Conservation (phyloP, 2,113 vertebrate genomes). For the Triplophysa rosa region DNA sequence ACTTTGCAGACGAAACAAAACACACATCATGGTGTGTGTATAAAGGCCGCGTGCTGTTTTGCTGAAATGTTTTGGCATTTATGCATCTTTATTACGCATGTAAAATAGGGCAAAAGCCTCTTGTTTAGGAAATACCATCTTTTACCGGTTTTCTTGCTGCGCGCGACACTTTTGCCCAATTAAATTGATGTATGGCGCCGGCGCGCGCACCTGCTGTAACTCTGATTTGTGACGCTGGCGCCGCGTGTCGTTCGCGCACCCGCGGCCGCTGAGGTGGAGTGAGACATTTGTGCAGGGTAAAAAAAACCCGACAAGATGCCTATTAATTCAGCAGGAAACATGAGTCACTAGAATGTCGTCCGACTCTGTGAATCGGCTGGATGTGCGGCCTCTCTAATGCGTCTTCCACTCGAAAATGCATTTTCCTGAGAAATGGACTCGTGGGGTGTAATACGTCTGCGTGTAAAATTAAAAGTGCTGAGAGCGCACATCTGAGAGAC, state of each 20-base stretch:
- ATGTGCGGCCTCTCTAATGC: background rate
- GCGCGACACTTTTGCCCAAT: constrained; percentile 43
- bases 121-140: constrained; percentile 28
- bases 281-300: background rate
- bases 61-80: background rate
- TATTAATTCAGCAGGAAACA: background rate
- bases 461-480: constrained; percentile 12
- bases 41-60: background rate
- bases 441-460: background rate
- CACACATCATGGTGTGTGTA: background rate
- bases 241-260: background rate
- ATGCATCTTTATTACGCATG: background rate
- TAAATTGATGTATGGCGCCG: constrained; percentile 43
- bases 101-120: background rate
- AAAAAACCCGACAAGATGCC: background rate
- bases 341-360: constrained; percentile 24
- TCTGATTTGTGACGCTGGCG: constrained; percentile 13
- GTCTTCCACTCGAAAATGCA: background rate
- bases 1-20: background rate
- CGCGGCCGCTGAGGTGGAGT: background rate
- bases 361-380: background rate
- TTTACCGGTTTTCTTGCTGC: constrained; percentile 38
- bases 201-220: constrained; percentile 29
- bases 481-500: background rate
- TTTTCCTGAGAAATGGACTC: background rate